Evolutionary conservation across 2,797 vertebrate genomes (phyloP), one percentile per base, ranked within the genome.

Genomic region (Neosalanx taihuensis): DNA sequence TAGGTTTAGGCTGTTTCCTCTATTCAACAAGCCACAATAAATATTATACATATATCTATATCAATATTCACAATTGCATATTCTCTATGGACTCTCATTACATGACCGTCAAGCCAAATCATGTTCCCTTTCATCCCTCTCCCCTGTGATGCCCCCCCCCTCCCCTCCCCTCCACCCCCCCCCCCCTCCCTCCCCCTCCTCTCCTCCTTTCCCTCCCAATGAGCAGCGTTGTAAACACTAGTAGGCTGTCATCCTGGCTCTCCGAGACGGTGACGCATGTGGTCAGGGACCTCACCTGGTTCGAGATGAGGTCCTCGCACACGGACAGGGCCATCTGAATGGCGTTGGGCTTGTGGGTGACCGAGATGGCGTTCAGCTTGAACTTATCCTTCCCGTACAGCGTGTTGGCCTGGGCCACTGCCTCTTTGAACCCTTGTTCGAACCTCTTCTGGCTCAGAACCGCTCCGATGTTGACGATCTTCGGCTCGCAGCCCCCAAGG

Each of bases 391-490:
- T 91, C 64, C 96, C 95, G 12, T 95, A 96, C 4, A 95, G 86
- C 5, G 93, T 89, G 90, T 98, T 98, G 86, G 96, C 96, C 85
- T 95, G 94, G 75, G 82, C 92, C 85, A 98, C 95, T 2, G 96
- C 96, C 74, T 97, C 96, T 74, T 95, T 95, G 86, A 98, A 98
- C 87, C 95, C 94, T 90, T 96, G 94, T 85, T 97, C 96, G 29
- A 95, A 96, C 72, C 95, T 94, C 72, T 95, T 95, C 85, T 96
- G 96, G 85, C 96, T 98, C 90, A 98, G 88, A 71, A 98, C 96
- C 3, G 96, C 96, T 6, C 96, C 96, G 67, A 98, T 92, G 81
- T 96, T 96, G 37, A 97, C 94, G 79, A 93, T 93, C 84, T 96
- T 96, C 23, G 96, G 95, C 85, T 96, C 95, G 74, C 96, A 96